Percentiles rank a stretch among this genome's conserved stretches.
phyloP scores from a whole-genome alignment of 2,113 vertebrate genomes.

The Stigmatopora argus region DNA sequence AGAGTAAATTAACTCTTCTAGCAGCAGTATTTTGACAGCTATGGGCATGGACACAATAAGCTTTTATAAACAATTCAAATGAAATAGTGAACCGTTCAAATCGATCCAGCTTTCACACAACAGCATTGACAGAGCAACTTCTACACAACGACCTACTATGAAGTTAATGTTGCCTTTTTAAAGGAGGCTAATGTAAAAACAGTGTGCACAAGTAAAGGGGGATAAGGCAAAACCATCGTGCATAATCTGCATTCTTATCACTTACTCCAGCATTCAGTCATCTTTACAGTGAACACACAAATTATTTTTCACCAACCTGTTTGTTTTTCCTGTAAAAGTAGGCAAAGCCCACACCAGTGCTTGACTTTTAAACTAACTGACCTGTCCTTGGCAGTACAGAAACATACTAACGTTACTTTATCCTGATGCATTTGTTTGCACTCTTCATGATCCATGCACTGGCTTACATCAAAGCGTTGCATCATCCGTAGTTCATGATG shows the following conservation, averaged over 20 bases:
- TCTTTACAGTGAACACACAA: neutral
- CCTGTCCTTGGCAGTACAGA: neutral
- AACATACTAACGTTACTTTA: neutral
- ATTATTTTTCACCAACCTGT: neutral
- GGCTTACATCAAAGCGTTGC: neutral
- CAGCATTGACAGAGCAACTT: neutral
- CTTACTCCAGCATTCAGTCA: slow-evolving; percentile 6
- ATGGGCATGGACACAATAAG: neutral
- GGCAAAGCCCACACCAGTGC: neutral
- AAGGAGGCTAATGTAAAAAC: neutral
- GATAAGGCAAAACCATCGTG: too few species aligned
- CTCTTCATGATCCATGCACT: neutral
- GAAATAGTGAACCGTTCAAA: neutral
- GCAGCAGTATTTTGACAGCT: neutral
- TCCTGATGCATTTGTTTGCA: neutral
- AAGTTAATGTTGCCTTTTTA: neutral
- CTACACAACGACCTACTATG: neutral
- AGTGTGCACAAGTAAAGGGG: neutral
- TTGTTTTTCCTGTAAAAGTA: neutral
- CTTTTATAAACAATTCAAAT: neutral
- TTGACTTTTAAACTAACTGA: neutral
- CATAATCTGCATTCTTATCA: neutral
- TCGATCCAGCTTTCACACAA: slow-evolving; percentile 3
- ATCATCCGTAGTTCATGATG: neutral
- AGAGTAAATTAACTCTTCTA: slow-evolving; percentile 1